phyloP scores from a whole-genome alignment of 2,888 invertebrate genomes.

The Actias luna region DNA sequence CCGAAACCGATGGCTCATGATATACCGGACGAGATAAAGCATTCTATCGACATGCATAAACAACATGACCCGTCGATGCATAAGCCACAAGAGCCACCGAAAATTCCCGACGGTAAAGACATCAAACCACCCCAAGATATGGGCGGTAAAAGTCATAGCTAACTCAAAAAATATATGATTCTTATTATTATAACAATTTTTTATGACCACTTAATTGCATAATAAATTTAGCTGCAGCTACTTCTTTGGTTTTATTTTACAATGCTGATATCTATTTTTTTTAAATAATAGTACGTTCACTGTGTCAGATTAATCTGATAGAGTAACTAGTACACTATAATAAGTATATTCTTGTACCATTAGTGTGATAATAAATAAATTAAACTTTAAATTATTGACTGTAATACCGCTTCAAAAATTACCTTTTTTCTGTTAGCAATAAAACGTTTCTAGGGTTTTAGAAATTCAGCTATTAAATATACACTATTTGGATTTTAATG shows the following conservation, averaged over 20 bases:
- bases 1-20: constrained; percentile 12
- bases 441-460: no score
- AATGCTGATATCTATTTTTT: no score
- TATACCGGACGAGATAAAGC: constrained; percentile 32
- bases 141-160: constrained; percentile 29
- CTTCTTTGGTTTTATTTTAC: constrained; percentile 19
- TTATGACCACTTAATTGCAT: constrained; percentile 35
- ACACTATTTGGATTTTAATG: no score
- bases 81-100: constrained; percentile 26
- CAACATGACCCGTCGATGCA: constrained; percentile 33
- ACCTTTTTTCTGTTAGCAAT: no score
- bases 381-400: no score
- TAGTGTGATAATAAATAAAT: no score
- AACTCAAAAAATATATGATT: not conserved
- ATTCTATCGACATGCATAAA: constrained; percentile 42
- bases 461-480: no score
- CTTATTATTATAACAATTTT: constrained; percentile 14
- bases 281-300: no score
- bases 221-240: constrained; percentile 53
- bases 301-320: no score
- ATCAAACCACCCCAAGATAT: constrained; percentile 36
- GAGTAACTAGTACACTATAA: no score
- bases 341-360: no score
- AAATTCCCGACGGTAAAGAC: constrained; percentile 30
- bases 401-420: no score